Base-by-base conservation (phyloP, 2,113 vertebrate species). In the Ailurus styani region DNA sequence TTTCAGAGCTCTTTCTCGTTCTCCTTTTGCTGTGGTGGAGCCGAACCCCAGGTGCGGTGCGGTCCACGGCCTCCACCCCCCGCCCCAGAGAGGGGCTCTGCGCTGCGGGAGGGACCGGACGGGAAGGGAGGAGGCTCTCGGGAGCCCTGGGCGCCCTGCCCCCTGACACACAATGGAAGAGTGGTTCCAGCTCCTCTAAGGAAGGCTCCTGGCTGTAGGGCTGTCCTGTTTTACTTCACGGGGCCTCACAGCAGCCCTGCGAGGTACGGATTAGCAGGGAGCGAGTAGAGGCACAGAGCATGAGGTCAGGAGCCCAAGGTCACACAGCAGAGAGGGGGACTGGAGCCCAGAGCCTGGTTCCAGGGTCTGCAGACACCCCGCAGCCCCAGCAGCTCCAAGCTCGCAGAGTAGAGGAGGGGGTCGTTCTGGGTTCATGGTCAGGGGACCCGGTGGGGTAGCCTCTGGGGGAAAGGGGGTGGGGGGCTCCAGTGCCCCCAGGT, bases 401-500 rank as follows among this genome's bases (percentile, higher is more conserved):
- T 52, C 60, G 23, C 45, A 23, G 75, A 40, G 55, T 1, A 40
- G 70, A 81, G 57, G 47, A 45, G 75, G 25, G 45, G 45, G 23
- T 83, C 21, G 14, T 91, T n/a, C 62, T 27, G 13, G 10, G 77
- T 6, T 42, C 47, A 15, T 37, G 23, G 75, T 25, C 27, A 31
- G 50, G 25, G 5, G 0, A 7, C 27, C 10, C 4, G 47, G 18
- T 40, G 7, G 18, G 45, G 11, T 14, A 34, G 50, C 13, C 64
- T 13, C 40, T 27, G 70, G 54, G 34, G 15, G 12, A 14, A 1
- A 0, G 0, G 0, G 68, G 6, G 9, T 0, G n/a, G 27, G 20
- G 0, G 1, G 40, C 70, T 75, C 40, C 40, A 7, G 42, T 0
- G 57, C 27, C 27, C 27, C 64, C 5, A 25, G 29, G 52, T 45